Base-by-base conservation (phyloP, 2,113 vertebrate genomes). In the Agelaius tricolor region DNA sequence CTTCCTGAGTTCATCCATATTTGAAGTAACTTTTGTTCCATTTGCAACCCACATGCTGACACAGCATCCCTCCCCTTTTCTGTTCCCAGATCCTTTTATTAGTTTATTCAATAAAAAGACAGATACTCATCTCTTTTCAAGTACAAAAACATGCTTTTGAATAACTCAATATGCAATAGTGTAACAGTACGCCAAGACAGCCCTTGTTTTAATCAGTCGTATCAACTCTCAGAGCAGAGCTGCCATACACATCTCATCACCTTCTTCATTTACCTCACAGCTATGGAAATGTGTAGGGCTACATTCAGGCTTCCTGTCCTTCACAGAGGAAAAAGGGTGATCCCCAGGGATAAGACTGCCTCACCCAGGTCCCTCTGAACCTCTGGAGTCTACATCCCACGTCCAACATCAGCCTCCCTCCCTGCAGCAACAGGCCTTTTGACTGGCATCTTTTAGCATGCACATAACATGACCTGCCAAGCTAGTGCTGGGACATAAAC, bases 61-160 rank as follows among this genome's bases (percentile, higher is more conserved):
- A 96, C 95, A 97, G 95, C 92, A 97, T 61, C 91, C 96, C 96
- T 96, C 96, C 94, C 89, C 90, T 94, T 97, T 96, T 96, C 96
- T 97, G 92, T 95, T 97, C 88, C 96, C 95, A 95, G 93, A 95
- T 93, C 62, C 90, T 96, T 94, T 95, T 97, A 96, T 93, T 93
- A 96, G 85, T 96, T 97, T 96, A 95, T 91, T 95, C 93, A 97
- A 96, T 96, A 96, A 96, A 96, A 93, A 96, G 94, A 93, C 94
- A 97, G 96, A 97, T 97, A 97, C 87, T 96, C 84, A 97, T 97
- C 95, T 97, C 93, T 96, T 97, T 96, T 97, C 96, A 96, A 97
- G 92, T 88, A 96, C 84, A 84, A 93, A 90, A 97, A 96, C 94
- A 96, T 69, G 88, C 78, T 97, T 97, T 96, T 96, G 96, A 97